These are phyloP conservation scores for Protobothrops flavoviridis DNA, from an alignment of 2,113 vertebrate species.

Conservation along the genomic window DNA sequence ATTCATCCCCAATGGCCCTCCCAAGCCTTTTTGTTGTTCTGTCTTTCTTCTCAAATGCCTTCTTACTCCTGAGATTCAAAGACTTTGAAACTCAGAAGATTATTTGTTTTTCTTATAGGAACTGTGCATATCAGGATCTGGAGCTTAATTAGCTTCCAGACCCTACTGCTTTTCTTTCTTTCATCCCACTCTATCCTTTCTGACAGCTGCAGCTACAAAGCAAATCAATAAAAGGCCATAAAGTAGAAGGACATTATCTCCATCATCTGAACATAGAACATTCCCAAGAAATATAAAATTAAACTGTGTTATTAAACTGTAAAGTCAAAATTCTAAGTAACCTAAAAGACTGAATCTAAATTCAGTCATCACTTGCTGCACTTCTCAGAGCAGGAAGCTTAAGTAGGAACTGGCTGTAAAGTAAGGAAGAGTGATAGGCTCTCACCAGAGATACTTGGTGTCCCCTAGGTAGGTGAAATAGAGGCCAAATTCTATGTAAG, in stretches of 20 bases:
- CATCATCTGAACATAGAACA: background rate
- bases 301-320: background rate
- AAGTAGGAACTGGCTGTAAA: background rate
- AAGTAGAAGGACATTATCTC: background rate
- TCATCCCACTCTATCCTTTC: background rate
- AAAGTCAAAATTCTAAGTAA: background rate
- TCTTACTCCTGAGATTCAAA: constrained; percentile 1
- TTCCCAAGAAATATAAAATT: background rate
- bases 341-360: background rate
- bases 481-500: background rate
- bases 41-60: background rate
- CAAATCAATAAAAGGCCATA: constrained; percentile 7
- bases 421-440: too few species aligned
- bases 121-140: background rate
- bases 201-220: background rate
- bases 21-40: background rate
- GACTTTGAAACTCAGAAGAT: constrained; percentile 3
- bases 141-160: background rate
- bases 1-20: background rate
- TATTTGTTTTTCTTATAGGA: constrained; percentile 2
- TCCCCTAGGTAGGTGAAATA: too few species aligned
- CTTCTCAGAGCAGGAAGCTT: background rate
- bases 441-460: too few species aligned
- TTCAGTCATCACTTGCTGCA: background rate
- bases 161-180: background rate